phyloP scores from a whole-genome alignment of 2,888 invertebrate species.

The Flabesymbios commensalis region DNA sequence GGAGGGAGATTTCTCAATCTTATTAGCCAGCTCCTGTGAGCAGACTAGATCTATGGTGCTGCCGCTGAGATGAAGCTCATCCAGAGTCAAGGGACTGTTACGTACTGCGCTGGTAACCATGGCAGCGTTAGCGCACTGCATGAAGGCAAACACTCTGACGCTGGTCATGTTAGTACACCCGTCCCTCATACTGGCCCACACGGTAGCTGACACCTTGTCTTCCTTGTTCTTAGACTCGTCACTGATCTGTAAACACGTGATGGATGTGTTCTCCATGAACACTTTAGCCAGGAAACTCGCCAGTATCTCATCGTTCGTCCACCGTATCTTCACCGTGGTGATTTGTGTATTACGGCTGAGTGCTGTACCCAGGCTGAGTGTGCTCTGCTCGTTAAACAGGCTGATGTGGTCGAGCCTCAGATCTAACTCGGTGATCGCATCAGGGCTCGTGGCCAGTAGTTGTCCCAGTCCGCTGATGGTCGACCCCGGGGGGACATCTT shows the following conservation, averaged over 20 bases:
- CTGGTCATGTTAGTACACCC: conserved; percentile 42
- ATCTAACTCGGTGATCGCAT: conserved; percentile 42
- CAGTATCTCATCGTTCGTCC: conserved; percentile 44
- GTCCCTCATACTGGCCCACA: conserved; percentile 46
- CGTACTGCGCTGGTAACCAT: conserved; percentile 48
- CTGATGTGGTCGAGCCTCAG: conserved; percentile 45
- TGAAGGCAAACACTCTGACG: conserved; percentile 41
- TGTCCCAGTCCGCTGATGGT: conserved; percentile 3
- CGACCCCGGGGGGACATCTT: background rate
- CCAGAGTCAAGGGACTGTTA: conserved; percentile 42
- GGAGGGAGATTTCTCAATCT: conserved; percentile 39
- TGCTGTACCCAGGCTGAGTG: conserved; percentile 40
- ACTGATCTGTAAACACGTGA: conserved; percentile 38
- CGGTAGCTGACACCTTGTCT: conserved; percentile 41
- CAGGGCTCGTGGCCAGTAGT: conserved; percentile 19
- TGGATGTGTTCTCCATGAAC: conserved; percentile 30
- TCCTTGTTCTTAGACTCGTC: conserved; percentile 24
- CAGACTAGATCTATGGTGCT: conserved; percentile 46
- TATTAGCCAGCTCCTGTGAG: conserved; percentile 38
- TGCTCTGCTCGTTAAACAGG: conserved; percentile 33
- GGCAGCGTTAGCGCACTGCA: conserved; percentile 37
- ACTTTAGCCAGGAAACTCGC: conserved; percentile 41
- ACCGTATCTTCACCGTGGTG: conserved; percentile 40
- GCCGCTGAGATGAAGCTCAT: conserved; percentile 39
- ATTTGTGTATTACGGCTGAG: conserved; percentile 37